A percentile compares a stretch with the other conserved stretches of the same genome.
Conservation (phyloP, 2,888 invertebrate species). For the Epicampocera succincta region DNA sequence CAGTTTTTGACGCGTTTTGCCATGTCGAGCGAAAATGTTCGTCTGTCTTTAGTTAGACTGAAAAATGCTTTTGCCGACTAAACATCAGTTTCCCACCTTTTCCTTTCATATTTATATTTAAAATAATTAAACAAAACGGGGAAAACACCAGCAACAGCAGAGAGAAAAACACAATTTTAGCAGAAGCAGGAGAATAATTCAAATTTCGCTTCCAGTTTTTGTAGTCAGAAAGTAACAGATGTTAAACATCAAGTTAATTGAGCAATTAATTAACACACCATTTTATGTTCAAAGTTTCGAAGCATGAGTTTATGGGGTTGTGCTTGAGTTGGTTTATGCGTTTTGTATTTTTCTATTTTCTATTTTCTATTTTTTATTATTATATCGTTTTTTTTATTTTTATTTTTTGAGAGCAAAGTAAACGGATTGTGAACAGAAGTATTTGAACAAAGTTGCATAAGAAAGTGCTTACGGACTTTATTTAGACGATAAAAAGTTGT, state of each 20-base stretch:
- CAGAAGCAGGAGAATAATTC: slow-evolving; percentile 14
- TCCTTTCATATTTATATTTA: no score
- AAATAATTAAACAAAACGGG: slow-evolving; percentile 16
- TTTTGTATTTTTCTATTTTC: not conserved
- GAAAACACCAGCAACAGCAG: slow-evolving; percentile 6
- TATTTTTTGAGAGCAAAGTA: no score
- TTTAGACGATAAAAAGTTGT: no score
- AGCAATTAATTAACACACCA: slow-evolving; percentile 79
- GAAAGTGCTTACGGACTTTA: not conserved
- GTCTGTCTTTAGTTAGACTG: no score
- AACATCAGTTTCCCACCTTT: no score
- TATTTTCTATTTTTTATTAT: not conserved
- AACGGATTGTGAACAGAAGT: no score
- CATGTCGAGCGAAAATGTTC: no score
- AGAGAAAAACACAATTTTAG: not conserved
- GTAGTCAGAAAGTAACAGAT: slow-evolving; percentile 68
- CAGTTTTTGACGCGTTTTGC: no score
- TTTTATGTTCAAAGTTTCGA: slow-evolving; percentile 60
- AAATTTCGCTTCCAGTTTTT: slow-evolving; percentile 43
- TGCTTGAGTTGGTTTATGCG: not conserved
- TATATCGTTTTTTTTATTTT: not conserved
- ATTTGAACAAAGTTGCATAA: slow-evolving; percentile 1
- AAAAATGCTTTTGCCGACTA: no score
- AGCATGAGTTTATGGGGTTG: not conserved
- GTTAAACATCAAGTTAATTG: slow-evolving; percentile 79